A percentile compares a stretch with the other conserved stretches of the same genome.
Evolutionary conservation across 1,140 invertebrate species (phyloP).

Genomic region (Euschistus heros): DNA sequence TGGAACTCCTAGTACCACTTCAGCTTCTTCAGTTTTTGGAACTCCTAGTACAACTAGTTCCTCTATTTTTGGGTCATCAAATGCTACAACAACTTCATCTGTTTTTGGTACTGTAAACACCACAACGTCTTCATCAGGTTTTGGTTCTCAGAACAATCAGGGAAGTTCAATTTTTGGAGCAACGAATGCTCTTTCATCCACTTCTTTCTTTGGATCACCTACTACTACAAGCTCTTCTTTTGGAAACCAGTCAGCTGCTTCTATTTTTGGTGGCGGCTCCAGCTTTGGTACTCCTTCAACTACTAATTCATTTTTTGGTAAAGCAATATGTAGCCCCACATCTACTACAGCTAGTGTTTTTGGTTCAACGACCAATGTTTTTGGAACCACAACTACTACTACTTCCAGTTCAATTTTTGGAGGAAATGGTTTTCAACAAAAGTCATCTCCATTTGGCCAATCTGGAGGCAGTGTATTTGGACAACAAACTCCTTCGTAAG

Average conservation of each 20-base stretch:
- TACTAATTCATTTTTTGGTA: slow-evolving; percentile 5
- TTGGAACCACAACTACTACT: slow-evolving; percentile 17
- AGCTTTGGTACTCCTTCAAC: slow-evolving; percentile 15
- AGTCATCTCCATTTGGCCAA: slow-evolving; percentile 19
- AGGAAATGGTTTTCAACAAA: neutral
- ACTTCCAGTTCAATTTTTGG: neutral
- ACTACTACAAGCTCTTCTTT: slow-evolving; percentile 6
- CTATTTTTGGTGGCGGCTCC: slow-evolving; percentile 31
- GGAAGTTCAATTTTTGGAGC: slow-evolving; percentile 23
- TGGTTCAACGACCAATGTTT: slow-evolving; percentile 21
- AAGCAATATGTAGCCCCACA: slow-evolving; percentile 9
- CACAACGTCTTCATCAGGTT: slow-evolving; percentile 8
- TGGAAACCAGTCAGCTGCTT: slow-evolving; percentile 19
- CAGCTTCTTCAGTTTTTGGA: slow-evolving; percentile 11
- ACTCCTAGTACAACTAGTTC: slow-evolving; percentile 11
- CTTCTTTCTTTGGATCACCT: slow-evolving; percentile 20
- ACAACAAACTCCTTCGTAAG: slow-evolving; percentile 18
- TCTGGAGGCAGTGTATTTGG: slow-evolving; percentile 19
- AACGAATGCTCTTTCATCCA: slow-evolving; percentile 17
- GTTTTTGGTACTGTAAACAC: slow-evolving; percentile 10
- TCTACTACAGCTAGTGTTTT: slow-evolving; percentile 27
- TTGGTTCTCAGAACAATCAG: neutral
- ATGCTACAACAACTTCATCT: slow-evolving; percentile 18
- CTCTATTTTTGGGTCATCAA: slow-evolving; percentile 22
- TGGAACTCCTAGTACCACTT: slow-evolving; percentile 13